Evolutionary conservation across 53 echinoderm and acorn worm species (phyloP).

Genomic region (Echinometra lucunter): DNA sequence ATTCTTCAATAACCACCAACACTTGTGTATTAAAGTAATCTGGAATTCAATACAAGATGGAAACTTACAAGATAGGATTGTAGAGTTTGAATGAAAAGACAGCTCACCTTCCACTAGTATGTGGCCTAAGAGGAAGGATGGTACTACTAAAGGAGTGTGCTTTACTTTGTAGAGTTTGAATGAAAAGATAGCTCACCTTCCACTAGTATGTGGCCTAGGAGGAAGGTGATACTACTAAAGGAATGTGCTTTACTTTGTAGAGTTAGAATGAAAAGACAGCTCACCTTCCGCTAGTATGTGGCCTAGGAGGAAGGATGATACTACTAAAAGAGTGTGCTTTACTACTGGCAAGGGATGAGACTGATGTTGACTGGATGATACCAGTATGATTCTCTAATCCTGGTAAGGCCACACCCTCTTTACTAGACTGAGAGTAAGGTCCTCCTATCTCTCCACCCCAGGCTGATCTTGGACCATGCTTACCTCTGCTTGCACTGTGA

Average conservation of each 20-base stretch:
- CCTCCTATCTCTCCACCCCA: conserved; percentile 99
- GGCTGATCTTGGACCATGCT: conserved; percentile 89
- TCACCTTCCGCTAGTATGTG: conserved; percentile 72
- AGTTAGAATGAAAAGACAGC: neutral
- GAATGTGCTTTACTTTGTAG: too few relatives aligned
- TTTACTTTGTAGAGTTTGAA: too few relatives aligned
- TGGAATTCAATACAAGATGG: neutral
- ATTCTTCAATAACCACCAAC: neutral
- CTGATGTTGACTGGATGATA: conserved; percentile 71
- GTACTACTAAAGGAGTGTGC: too few relatives aligned
- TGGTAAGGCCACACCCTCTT: conserved; percentile 65
- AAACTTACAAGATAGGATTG: neutral
- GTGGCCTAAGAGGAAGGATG: too few relatives aligned
- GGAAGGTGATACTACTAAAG: too few relatives aligned
- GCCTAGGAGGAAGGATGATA: conserved; percentile 67
- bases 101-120: too few relatives aligned
- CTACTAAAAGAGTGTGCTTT: conserved; percentile 67
- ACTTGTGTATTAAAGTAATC: neutral
- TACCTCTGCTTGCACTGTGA: conserved; percentile 83
- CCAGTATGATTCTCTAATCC: conserved; percentile 56
- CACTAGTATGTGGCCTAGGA: too few relatives aligned
- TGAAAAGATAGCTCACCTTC: too few relatives aligned
- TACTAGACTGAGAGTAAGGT: conserved; percentile 37
- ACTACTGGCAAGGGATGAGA: conserved; percentile 69
- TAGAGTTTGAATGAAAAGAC: too few relatives aligned